Percentiles rank a stretch among this genome's conserved stretches.
phyloP scores from a whole-genome alignment of 2,797 vertebrate genomes.

The Trachurus trachurus region DNA sequence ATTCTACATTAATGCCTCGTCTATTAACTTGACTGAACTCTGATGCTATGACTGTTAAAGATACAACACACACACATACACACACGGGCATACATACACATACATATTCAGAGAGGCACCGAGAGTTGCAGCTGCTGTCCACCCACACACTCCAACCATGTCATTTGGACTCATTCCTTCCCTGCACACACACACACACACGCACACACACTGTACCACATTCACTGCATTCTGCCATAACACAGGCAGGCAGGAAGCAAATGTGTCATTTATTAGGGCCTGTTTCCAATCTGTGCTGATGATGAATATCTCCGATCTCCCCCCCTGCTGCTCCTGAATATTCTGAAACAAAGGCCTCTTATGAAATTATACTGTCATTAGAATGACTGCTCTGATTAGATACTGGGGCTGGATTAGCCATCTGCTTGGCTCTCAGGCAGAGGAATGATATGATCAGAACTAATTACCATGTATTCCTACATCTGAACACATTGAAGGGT shows the following conservation, averaged over 20 bases:
- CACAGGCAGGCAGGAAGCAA: slow-evolving; percentile 77
- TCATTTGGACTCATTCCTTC: slow-evolving; percentile 24
- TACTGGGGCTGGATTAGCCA: slow-evolving; percentile 80
- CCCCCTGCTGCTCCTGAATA: slow-evolving; percentile 69
- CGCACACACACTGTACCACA: slow-evolving; percentile 53
- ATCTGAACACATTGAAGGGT: slow-evolving; percentile 50
- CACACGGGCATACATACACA: slow-evolving; percentile 37
- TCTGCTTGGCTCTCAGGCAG: slow-evolving; percentile 75
- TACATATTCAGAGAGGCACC: slow-evolving; percentile 54
- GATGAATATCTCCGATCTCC: slow-evolving; percentile 72
- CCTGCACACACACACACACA: slow-evolving; percentile 35
- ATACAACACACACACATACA: slow-evolving; percentile 19
- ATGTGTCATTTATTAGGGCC: slow-evolving; percentile 80
- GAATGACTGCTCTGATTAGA: slow-evolving; percentile 78
- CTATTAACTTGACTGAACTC: slow-evolving; percentile 73
- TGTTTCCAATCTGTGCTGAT: slow-evolving; percentile 75
- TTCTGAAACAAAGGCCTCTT: slow-evolving; percentile 76
- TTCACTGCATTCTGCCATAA: slow-evolving; percentile 71
- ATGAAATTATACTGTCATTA: slow-evolving; percentile 82
- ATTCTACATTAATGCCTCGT: slow-evolving; percentile 82
- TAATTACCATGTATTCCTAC: slow-evolving; percentile 63
- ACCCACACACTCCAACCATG: slow-evolving; percentile 68
- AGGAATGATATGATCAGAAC: slow-evolving; percentile 69
- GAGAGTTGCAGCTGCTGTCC: slow-evolving; percentile 77
- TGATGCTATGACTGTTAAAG: slow-evolving; percentile 60